Percentiles rank a stretch among this genome's conserved stretches.
Evolutionary conservation across 2,797 vertebrate genomes (phyloP).

Genomic region (Mormyrops boulengeri): DNA sequence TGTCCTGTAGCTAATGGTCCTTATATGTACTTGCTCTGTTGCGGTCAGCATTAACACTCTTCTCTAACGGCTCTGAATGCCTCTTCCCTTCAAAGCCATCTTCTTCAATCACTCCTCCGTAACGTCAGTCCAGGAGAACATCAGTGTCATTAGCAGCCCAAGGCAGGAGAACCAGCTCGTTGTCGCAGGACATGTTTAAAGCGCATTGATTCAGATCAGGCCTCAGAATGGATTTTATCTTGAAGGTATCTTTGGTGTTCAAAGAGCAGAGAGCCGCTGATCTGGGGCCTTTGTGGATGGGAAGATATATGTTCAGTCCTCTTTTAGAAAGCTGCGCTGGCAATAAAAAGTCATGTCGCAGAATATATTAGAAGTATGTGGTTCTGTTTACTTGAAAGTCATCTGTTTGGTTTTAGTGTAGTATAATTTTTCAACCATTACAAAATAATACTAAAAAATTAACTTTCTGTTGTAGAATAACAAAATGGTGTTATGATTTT

Average conservation of each 20-base stretch:
- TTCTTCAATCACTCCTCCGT: neutral
- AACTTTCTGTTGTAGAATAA: neutral
- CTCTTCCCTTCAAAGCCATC: neutral
- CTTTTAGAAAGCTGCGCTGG: neutral
- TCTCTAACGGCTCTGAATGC: neutral
- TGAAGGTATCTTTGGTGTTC: neutral
- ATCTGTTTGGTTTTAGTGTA: neutral
- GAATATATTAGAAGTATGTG: neutral
- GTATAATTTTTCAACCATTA: neutral
- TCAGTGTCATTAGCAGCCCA: neutral
- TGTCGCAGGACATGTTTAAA: neutral
- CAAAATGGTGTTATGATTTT: neutral
- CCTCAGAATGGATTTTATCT: neutral
- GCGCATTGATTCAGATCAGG: neutral
- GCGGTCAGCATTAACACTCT: neutral
- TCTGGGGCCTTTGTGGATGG: neutral
- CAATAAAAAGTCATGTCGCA: neutral
- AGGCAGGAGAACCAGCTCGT: neutral
- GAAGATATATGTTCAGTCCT: neutral
- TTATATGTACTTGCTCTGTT: neutral
- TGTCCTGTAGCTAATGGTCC: neutral
- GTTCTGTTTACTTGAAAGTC: neutral
- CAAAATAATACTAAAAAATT: neutral
- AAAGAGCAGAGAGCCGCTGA: neutral
- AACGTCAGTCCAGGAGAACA: neutral